These are phyloP conservation scores for Cephonodes hylas DNA, from an alignment of 2,888 invertebrate genomes.

Conservation along the genomic window DNA sequence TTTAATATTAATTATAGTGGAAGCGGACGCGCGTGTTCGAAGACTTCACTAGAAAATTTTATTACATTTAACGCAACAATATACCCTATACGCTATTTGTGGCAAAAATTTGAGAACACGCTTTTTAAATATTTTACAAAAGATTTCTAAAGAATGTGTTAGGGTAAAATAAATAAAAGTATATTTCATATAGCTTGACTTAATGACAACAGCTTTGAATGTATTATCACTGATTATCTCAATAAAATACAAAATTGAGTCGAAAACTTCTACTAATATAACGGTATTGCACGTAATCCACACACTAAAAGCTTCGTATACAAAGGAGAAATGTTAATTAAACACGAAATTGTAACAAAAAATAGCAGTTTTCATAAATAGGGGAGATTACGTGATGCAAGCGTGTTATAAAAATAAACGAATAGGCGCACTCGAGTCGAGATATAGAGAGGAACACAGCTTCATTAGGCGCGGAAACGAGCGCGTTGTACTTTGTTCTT, in stretches of 20 bases:
- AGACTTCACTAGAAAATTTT: not conserved
- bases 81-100: too few species aligned
- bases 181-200: not conserved
- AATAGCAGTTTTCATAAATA: not conserved
- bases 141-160: too few species aligned
- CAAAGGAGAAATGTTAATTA: not conserved
- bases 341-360: not conserved
- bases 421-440: conserved; percentile 33
- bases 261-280: not conserved
- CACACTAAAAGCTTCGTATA: not conserved
- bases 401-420: conserved; percentile 35
- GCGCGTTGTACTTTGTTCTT: conserved; percentile 51
- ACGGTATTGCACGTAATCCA: not conserved
- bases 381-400: conserved; percentile 28
- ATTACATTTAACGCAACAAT: not conserved
- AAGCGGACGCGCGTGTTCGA: not conserved
- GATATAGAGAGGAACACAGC: conserved; percentile 34
- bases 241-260: not conserved
- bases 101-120: too few species aligned
- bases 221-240: not conserved
- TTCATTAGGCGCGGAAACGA: conserved; percentile 50
- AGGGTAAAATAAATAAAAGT: not conserved
- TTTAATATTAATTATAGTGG: not conserved
- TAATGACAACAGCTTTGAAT: not conserved
- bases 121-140: too few species aligned